Percentiles rank a stretch among this genome's conserved stretches.
phyloP scores from a whole-genome alignment of 2,888 invertebrate genomes.

The Anaspis maculata region DNA sequence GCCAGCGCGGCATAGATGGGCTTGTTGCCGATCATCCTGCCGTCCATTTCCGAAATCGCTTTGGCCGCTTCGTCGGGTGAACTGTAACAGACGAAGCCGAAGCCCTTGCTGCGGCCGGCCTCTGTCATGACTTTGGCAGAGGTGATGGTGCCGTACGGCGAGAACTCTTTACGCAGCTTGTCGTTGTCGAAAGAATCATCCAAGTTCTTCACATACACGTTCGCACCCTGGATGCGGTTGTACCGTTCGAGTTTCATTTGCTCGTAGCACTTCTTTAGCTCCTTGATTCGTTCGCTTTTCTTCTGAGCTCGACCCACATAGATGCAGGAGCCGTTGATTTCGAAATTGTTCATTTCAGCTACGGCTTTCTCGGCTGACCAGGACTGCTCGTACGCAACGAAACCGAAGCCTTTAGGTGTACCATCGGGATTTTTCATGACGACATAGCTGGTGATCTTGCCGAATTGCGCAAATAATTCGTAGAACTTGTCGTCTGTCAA shows the following conservation, averaged over 20 bases:
- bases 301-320: constrained; percentile 98
- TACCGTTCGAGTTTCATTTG: constrained; percentile 85
- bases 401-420: constrained; percentile 97
- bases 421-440: constrained; percentile 88
- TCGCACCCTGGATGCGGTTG: constrained; percentile 61
- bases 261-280: constrained; percentile 92
- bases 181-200: constrained; percentile 64
- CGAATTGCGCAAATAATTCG: constrained; percentile 87
- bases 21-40: constrained; percentile 58
- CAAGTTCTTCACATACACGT: constrained; percentile 64
- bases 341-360: constrained; percentile 81
- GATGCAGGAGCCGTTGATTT: constrained; percentile 56
- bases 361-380: constrained; percentile 91
- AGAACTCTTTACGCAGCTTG: constrained; percentile 54
- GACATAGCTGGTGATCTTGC: constrained; percentile 83
- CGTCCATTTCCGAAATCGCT: constrained; percentile 66
- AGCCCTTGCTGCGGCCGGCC: constrained; percentile 46
- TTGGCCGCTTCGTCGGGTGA: constrained; percentile 63
- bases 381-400: constrained; percentile 96
- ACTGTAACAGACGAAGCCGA: constrained; percentile 66
- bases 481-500: constrained; percentile 80
- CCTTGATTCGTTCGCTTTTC: constrained; percentile 93
- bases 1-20: constrained; percentile 65
- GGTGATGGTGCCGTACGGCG: constrained; percentile 59
- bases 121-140: constrained; percentile 63